Conservation (phyloP, 2,113 vertebrate species). For the Crotalus tigris region DNA sequence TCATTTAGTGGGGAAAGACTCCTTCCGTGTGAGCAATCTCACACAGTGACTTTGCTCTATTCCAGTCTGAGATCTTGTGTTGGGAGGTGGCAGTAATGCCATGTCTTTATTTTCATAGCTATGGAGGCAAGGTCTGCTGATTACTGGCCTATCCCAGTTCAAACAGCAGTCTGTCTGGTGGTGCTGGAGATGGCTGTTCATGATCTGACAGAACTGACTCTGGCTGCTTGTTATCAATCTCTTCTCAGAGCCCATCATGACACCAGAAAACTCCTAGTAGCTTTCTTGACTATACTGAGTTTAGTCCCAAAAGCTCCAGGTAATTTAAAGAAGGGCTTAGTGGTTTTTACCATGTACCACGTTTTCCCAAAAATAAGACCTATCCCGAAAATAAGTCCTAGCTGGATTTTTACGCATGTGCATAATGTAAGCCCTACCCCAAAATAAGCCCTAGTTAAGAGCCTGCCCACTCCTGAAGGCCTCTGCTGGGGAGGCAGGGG, state of each 20-base stretch:
- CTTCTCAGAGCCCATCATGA: not conserved
- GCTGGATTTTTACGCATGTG: too few species aligned
- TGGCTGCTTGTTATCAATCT: not conserved
- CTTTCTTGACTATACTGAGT: not conserved
- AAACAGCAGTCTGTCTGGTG: not conserved
- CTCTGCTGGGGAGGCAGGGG: too few species aligned
- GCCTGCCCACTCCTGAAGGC: too few species aligned
- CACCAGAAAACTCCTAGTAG: not conserved
- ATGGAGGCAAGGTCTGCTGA: not conserved
- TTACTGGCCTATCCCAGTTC: not conserved
- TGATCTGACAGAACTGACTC: not conserved
- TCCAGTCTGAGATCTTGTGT: not conserved
- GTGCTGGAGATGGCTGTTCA: not conserved
- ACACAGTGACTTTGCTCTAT: not conserved
- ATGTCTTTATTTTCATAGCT: not conserved
- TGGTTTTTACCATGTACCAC: rapidly evolving
- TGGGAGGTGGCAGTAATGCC: not conserved
- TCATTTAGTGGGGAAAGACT: too few species aligned
- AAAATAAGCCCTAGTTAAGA: too few species aligned
- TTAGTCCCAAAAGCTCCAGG: not conserved
- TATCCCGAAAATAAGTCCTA: too few species aligned
- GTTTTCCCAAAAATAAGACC: too few species aligned
- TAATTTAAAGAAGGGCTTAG: not conserved
- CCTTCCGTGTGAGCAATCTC: not conserved
- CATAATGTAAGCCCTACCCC: too few species aligned